A percentile compares a stretch with the other conserved stretches of the same genome.
Evolutionary conservation across 30 jellyfish, hydroid and myxozoan species (phyloP).

Genomic region (Hydra vulgaris): DNA sequence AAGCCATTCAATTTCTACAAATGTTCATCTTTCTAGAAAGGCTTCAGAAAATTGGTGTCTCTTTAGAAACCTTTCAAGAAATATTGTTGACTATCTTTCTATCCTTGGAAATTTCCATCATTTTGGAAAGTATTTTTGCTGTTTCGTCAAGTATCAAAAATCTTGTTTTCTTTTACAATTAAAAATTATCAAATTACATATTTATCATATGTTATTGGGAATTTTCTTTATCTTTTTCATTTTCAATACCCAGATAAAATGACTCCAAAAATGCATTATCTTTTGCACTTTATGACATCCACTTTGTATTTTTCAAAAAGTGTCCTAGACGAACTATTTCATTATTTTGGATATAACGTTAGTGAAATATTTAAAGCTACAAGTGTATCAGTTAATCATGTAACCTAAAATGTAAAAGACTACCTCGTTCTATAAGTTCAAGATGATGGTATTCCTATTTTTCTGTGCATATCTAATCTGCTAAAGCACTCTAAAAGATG

Average conservation of each 20-base stretch:
- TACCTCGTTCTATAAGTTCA: neutral
- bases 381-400: neutral
- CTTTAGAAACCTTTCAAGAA: neutral
- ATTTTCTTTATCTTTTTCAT: neutral
- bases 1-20: neutral
- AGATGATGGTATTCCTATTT: neutral
- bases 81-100: neutral
- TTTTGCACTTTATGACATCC: neutral
- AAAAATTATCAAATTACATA: neutral
- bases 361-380: neutral
- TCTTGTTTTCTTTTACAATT: neutral
- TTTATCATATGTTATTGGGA: neutral
- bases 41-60: neutral
- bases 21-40: neutral
- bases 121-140: neutral
- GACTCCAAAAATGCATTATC: neutral
- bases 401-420: neutral
- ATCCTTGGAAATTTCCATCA: neutral
- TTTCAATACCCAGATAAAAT: neutral
- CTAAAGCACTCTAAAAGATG: neutral
- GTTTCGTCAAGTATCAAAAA: neutral
- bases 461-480: neutral
- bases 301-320: neutral
- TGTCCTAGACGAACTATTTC: neutral
- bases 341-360: neutral